Conservation (phyloP, 2,797 vertebrate species). For the Neopelma chrysocephalum region DNA sequence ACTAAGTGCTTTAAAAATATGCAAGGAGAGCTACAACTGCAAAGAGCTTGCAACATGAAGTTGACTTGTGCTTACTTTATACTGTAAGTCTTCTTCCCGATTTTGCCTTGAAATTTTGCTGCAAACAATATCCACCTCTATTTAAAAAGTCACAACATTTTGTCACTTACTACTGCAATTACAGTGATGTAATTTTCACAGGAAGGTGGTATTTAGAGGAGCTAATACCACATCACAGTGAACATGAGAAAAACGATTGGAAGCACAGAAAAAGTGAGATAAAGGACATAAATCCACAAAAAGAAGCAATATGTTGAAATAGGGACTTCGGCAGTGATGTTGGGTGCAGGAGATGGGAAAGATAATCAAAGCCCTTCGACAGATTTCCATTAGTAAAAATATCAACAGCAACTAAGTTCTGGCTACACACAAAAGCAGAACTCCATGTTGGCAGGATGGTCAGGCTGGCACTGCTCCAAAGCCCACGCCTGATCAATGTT, state of each 20-base stretch:
- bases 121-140: neutral
- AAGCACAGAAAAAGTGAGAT: neutral
- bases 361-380: neutral
- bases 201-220: neutral
- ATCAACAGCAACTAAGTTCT: neutral
- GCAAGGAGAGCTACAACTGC: neutral
- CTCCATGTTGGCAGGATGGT: neutral
- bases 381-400: slow-evolving; percentile 5
- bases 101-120: neutral
- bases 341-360: neutral
- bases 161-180: neutral
- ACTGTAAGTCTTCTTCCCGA: neutral
- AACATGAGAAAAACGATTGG: neutral
- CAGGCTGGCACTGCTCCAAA: slow-evolving; percentile 9
- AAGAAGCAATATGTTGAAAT: neutral
- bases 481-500: neutral
- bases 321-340: neutral
- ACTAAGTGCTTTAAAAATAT: neutral
- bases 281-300: neutral
- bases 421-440: neutral
- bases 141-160: neutral
- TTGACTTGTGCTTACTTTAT: neutral
- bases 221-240: neutral
- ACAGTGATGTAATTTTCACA: neutral
- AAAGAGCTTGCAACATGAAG: neutral